These are phyloP conservation scores for Perodicticus potto DNA, from an alignment of 2,797 vertebrate genomes.

Conservation along the genomic window DNA sequence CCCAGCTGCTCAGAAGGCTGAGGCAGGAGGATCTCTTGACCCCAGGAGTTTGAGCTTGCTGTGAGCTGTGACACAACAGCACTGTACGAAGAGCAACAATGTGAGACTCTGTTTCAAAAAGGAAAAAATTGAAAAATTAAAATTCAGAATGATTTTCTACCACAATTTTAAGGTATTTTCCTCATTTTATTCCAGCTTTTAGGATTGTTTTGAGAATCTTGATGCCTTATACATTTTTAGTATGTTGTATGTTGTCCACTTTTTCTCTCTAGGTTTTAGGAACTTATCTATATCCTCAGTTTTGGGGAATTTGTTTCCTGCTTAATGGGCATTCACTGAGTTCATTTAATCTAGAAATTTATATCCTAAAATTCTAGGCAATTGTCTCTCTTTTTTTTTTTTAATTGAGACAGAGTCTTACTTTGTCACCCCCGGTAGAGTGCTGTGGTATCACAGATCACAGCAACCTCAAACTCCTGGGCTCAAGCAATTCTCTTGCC, in stretches of 20 bases:
- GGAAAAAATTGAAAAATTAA: neutral
- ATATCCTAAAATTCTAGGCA: neutral
- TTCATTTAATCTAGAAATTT: neutral
- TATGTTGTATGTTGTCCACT: fast-evolving
- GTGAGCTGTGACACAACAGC: no score
- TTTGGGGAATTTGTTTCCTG: neutral
- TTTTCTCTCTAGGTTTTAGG: neutral
- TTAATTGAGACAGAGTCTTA: no score
- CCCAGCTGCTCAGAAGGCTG: no score
- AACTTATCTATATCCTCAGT: neutral
- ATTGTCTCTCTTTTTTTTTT: no score
- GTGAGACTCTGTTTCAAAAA: no score
- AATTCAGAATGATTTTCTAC: neutral
- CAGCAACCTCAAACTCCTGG: no score
- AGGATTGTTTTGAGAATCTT: neutral
- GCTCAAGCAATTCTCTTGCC: no score
- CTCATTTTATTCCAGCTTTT: neutral
- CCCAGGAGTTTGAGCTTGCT: no score
- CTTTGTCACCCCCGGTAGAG: no score
- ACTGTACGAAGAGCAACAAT: no score
- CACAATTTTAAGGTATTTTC: neutral
- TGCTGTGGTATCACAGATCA: no score
- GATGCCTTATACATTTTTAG: fast-evolving
- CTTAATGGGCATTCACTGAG: neutral
- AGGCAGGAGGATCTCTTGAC: no score